Percentiles rank a stretch among this genome's conserved stretches.
Evolutionary conservation across 2,797 vertebrate species (phyloP).

Genomic region (Protonibea diacanthus): DNA sequence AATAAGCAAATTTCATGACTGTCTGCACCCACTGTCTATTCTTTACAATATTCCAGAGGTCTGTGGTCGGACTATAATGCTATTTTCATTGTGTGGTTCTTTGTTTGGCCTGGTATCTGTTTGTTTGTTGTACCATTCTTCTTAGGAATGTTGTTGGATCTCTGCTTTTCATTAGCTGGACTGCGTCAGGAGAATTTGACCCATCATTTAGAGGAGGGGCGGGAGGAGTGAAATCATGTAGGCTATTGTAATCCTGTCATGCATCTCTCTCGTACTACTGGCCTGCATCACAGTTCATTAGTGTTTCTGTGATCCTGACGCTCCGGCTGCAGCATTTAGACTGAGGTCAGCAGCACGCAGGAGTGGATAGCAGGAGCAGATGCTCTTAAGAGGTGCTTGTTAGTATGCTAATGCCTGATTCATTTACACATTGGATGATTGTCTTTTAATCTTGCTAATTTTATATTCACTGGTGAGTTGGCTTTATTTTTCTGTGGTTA

Average conservation of each 20-base stretch:
- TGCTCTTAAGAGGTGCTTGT: conserved; percentile 45
- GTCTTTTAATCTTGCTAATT: conserved; percentile 45
- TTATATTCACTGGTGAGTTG: conserved; percentile 27
- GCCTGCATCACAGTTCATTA: conserved; percentile 48
- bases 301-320: conserved; percentile 37
- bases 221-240: conserved; percentile 27
- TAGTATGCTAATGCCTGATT: conserved; percentile 43
- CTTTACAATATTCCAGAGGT: conserved; percentile 59
- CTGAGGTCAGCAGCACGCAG: conserved; percentile 47
- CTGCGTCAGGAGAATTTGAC: conserved; percentile 53
- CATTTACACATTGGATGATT: conserved; percentile 35
- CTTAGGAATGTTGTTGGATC: conserved; percentile 61
- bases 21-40: conserved; percentile 61
- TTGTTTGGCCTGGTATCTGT: conserved; percentile 69
- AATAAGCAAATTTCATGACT: conserved; percentile 68
- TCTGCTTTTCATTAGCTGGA: conserved; percentile 81
- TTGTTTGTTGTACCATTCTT: conserved; percentile 66
- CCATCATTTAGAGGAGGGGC: conserved; percentile 40
- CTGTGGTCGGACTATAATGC: conserved; percentile 68
- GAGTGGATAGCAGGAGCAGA: conserved; percentile 9
- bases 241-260: conserved; percentile 39
- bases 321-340: conserved; percentile 46
- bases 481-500: conserved; percentile 20
- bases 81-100: conserved; percentile 75
- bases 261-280: conserved; percentile 43